Percentiles rank a stretch among this genome's conserved stretches.
Evolutionary conservation across 1,140 invertebrate species (phyloP).

Genomic region (Pomacea maculata): DNA sequence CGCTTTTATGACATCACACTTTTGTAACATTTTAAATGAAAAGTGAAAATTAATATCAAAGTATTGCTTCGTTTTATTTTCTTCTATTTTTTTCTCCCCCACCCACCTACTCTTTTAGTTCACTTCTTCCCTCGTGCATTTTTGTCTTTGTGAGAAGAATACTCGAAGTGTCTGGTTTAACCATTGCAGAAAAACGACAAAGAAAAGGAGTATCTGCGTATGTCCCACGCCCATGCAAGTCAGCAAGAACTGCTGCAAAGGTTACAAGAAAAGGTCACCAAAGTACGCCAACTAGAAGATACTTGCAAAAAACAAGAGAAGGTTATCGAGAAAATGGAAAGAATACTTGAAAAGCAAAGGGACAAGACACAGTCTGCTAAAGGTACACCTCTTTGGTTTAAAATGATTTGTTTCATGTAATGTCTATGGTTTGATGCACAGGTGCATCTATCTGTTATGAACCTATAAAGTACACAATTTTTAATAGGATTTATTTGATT

Average conservation of each 20-base stretch:
- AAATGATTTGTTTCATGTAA: background rate
- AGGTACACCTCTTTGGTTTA: slow-evolving; percentile 6
- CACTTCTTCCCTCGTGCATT: too few species aligned
- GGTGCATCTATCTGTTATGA: background rate
- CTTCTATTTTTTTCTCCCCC: background rate
- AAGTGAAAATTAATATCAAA: background rate
- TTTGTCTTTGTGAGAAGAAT: background rate
- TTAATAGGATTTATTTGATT: too few species aligned
- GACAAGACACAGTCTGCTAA: slow-evolving; percentile 26
- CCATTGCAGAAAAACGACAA: slow-evolving; percentile 57
- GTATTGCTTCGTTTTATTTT: background rate
- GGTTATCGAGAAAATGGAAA: slow-evolving; percentile 62
- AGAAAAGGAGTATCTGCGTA: slow-evolving; percentile 52
- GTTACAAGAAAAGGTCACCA: slow-evolving; percentile 56
- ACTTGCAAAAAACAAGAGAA: slow-evolving; percentile 59
- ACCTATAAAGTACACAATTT: background rate
- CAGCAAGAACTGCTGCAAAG: slow-evolving; percentile 53
- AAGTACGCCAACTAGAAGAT: slow-evolving; percentile 56
- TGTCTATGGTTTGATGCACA: background rate
- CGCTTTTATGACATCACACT: too few species aligned
- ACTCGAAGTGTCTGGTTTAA: background rate
- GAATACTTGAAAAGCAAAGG: slow-evolving; percentile 46
- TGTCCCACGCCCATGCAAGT: slow-evolving; percentile 46
- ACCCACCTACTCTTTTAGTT: background rate
- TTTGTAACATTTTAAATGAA: background rate